These are phyloP conservation scores for Drosophila yooni DNA, from an alignment of 2,888 invertebrate genomes.

Conservation along the genomic window DNA sequence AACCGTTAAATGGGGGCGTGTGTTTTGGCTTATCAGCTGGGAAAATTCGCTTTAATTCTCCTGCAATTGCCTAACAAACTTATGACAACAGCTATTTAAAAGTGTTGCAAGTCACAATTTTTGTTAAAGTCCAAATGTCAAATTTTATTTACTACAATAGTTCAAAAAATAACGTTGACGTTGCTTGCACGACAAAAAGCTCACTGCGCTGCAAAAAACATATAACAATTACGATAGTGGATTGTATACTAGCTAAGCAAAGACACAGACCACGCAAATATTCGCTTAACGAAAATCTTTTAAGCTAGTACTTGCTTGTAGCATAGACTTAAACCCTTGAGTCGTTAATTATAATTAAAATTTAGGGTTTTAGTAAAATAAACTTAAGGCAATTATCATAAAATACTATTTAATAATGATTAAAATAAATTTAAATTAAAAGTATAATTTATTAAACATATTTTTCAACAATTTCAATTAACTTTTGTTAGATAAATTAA, in stretches of 20 bases:
- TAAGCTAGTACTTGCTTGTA: not conserved
- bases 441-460: no score
- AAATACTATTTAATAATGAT: no score
- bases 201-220: slow-evolving; percentile 1
- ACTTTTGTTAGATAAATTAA: not conserved
- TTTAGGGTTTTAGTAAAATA: no score
- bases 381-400: no score
- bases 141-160: not conserved
- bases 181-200: slow-evolving; percentile 20
- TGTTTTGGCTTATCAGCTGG: slow-evolving; percentile 41
- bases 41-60: slow-evolving; percentile 5
- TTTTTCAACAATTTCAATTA: not conserved
- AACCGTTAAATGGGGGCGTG: slow-evolving; percentile 3
- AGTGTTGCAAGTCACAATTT: not conserved
- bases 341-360: not conserved
- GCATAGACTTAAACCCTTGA: not conserved
- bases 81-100: not conserved
- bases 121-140: not conserved
- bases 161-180: not conserved
- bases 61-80: not conserved
- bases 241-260: slow-evolving; percentile 20
- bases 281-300: slow-evolving; percentile 3
- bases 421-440: no score
- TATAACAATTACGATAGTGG: not conserved
- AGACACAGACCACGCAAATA: slow-evolving; percentile 10